phyloP scores from a whole-genome alignment of 2,113 vertebrate genomes.

The Nothocercus julius region DNA sequence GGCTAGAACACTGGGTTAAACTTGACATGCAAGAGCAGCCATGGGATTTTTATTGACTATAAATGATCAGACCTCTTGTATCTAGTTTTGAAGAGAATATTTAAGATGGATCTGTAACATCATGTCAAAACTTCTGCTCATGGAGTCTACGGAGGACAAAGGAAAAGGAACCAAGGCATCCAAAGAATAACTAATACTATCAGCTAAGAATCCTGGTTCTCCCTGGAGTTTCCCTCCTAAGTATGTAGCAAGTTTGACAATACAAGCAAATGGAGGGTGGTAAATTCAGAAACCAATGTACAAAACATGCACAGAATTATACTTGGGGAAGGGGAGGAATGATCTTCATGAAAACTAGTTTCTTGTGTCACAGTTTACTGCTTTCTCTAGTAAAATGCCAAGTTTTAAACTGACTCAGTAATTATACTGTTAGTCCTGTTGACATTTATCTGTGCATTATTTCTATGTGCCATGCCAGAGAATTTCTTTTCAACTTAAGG shows the following conservation, averaged over 20 bases:
- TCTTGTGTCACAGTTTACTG: neutral
- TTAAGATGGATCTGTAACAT: slow-evolving; percentile 27
- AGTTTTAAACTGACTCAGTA: neutral
- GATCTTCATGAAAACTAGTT: neutral
- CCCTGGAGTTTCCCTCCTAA: neutral
- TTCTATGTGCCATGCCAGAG: neutral
- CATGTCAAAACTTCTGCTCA: neutral
- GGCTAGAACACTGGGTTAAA: slow-evolving; percentile 65
- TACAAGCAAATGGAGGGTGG: neutral
- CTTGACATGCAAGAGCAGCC: slow-evolving; percentile 58
- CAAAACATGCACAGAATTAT: neutral
- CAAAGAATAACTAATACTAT: neutral
- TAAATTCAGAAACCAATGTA: neutral
- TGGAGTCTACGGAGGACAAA: neutral
- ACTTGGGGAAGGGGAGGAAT: neutral
- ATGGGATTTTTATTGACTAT: slow-evolving; percentile 63
- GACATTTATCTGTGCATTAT: neutral
- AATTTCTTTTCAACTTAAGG: neutral
- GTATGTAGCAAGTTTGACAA: neutral
- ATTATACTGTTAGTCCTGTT: neutral
- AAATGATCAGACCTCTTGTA: slow-evolving; percentile 39
- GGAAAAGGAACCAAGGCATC: neutral
- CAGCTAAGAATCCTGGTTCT: neutral
- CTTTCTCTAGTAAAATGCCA: neutral
- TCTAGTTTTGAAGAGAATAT: slow-evolving; percentile 17